Conservation (phyloP, 2,113 vertebrate genomes). For the Misgurnus anguillicaudatus region DNA sequence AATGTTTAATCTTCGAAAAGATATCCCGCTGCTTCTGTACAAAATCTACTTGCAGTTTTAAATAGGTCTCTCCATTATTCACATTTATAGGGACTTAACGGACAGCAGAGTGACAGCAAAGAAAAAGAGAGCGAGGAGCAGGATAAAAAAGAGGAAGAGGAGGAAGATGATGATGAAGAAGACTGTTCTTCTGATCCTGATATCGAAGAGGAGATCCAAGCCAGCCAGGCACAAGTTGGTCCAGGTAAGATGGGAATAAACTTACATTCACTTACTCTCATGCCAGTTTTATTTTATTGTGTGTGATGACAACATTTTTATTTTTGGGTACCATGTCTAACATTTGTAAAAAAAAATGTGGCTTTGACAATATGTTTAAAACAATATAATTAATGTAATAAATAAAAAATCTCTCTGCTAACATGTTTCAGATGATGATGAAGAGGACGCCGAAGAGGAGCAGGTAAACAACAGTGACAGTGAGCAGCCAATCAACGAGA, state of each 20-base stretch:
- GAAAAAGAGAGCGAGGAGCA: conserved; percentile 57
- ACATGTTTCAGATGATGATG: conserved; percentile 58
- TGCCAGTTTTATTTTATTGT: background rate
- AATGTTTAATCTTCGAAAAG: background rate
- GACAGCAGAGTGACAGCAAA: conserved; percentile 32
- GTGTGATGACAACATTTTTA: too few relatives aligned
- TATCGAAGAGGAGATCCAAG: conserved; percentile 81
- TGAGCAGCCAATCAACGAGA: conserved; percentile 38
- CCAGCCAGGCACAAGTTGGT: conserved; percentile 68
- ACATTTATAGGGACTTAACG: conserved; percentile 5
- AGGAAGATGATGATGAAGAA: conserved; percentile 73
- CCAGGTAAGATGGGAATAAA: conserved; percentile 60
- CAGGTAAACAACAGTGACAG: conserved; percentile 31
- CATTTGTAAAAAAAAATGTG: background rate
- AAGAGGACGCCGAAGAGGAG: conserved; percentile 53
- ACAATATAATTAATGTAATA: too few relatives aligned
- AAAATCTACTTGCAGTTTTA: background rate
- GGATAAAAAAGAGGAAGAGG: conserved; percentile 57
- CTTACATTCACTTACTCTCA: background rate
- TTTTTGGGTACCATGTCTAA: background rate
- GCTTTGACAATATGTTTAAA: too few relatives aligned
- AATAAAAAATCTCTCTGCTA: background rate
- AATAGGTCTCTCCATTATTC: background rate
- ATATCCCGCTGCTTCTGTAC: background rate
- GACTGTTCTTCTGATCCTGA: conserved; percentile 80